Percentiles rank a stretch among this genome's conserved stretches.
phyloP scores from a whole-genome alignment of 1,140 invertebrate genomes.

The Araneus ventricosus region DNA sequence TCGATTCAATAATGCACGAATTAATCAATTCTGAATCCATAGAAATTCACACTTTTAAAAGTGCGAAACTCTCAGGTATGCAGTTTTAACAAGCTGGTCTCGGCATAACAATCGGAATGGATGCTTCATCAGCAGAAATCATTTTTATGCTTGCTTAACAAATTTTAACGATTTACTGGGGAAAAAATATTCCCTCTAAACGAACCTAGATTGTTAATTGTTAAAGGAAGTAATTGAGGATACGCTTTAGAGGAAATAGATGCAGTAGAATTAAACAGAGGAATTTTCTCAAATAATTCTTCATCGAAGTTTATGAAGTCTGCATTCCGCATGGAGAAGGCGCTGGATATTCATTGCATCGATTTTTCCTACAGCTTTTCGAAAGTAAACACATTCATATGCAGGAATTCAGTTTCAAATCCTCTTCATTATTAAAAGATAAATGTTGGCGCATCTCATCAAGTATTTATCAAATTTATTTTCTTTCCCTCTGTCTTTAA shows the following conservation, averaged over 20 bases:
- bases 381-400: no score
- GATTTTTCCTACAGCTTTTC: background rate
- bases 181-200: background rate
- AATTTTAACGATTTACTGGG: background rate
- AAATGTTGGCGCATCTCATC: background rate
- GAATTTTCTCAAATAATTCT: background rate
- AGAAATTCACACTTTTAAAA: background rate
- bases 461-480: background rate
- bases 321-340: background rate
- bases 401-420: background rate
- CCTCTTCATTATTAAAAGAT: background rate
- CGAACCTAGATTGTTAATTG: background rate
- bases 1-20: background rate
- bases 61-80: background rate
- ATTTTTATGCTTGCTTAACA: background rate
- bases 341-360: background rate
- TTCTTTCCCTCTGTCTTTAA: no score
- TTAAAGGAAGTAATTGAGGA: background rate
- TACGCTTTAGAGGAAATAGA: background rate
- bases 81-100: background rate
- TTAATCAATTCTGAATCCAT: background rate
- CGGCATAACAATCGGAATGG: background rate
- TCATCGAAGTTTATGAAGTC: background rate
- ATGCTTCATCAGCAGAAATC: background rate
- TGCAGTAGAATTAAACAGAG: background rate